Evolutionary conservation across 1,140 invertebrate species (phyloP), one percentile per base, ranked within the genome.

Genomic region (Idris sp.): DNA sequence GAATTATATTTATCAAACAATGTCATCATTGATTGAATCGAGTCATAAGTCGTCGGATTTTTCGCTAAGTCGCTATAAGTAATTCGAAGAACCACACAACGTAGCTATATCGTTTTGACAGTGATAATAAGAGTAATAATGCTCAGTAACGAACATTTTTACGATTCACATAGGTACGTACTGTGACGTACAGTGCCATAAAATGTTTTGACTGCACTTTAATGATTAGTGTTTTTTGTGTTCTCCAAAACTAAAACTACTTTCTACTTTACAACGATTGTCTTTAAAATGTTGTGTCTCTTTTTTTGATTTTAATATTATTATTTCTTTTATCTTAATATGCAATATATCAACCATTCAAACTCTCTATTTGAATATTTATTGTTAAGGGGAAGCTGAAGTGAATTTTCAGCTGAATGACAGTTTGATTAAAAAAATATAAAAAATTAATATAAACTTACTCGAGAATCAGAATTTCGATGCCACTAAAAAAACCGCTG

Each of bases 1-100:
- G 44, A 65, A 59, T 67, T 54, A 74, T 74, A 65, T 67, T 62
- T 68, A 74, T 74, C 54, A 67, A 74, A 74, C 61, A 74, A 74
- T 67, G n/a, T 68, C 54, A 56, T 62, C 16, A 25, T 40, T 26
- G 35, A 59, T 48, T 61, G 26, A 69, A 58, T 64, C 51, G 58
- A 69, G 58, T 69, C 40, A 40, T 58, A 69, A 69, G 41, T 62
- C 49, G 35, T 62, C 59, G 48, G 19, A 61, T 53, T 65, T 61
- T 33, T 53, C 16, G 56, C 56, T 74, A 49, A 56, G 28, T 59
- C 46, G 51, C 65, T 75, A 65, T 59, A 61, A 65, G 51, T 65
- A 59, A 69, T 62, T 75, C 53, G 65, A 65, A 59, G 58, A 64
- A 69, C 38, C 35, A 28, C 72, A 38, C 56, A 67, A 73, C 36